Conservation (phyloP, 2,113 vertebrate species). For the Gopherus flavomarginatus region DNA sequence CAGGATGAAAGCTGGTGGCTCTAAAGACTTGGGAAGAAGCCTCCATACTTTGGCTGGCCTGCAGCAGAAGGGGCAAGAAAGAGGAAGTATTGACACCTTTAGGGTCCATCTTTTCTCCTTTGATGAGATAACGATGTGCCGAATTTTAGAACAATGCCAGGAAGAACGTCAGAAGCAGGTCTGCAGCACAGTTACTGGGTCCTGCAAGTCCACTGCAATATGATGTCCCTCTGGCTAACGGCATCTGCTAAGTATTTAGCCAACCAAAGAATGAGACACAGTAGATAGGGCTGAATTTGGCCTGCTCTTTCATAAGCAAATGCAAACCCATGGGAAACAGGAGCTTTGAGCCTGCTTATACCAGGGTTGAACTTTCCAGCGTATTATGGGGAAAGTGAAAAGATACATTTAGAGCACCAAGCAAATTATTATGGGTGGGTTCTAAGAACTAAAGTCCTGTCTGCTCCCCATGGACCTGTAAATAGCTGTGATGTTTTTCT, state of each 20-base stretch:
- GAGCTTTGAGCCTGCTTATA: fast-evolving
- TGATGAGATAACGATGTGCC: neutral
- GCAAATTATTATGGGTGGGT: neutral
- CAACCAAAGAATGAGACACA: neutral
- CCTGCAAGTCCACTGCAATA: neutral
- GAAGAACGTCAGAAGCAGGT: neutral
- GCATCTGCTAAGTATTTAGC: neutral
- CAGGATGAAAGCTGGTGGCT: fast-evolving
- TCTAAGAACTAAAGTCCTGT: neutral
- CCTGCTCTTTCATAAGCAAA: neutral
- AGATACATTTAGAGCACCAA: neutral
- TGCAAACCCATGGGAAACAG: fast-evolving
- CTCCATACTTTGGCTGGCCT: neutral
- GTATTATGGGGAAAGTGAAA: neutral
- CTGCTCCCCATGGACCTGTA: neutral
- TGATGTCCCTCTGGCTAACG: neutral
- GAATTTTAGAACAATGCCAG: neutral
- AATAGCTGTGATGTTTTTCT: neutral
- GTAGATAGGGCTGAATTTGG: neutral
- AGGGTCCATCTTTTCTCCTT: neutral
- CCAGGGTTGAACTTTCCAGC: neutral
- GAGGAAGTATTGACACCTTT: neutral
- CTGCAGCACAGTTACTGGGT: neutral
- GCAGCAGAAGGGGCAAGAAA: neutral
- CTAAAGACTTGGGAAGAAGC: neutral